These are phyloP conservation scores for Dryobates pubescens DNA, from an alignment of 2,797 vertebrate genomes.

Conservation along the genomic window DNA sequence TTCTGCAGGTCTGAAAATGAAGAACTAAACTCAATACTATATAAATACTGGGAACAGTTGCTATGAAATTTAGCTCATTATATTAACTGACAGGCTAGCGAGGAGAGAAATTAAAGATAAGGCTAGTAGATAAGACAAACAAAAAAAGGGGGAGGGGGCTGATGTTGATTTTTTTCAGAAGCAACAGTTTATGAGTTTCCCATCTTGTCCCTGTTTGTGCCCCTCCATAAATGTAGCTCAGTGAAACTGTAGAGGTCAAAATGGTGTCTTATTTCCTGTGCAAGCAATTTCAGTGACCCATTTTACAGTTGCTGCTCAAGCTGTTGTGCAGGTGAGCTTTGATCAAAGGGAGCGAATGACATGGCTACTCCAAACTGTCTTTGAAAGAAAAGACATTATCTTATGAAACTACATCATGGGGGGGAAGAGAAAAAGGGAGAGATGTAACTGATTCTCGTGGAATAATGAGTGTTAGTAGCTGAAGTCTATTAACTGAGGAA, in stretches of 20 bases:
- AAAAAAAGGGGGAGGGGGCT: too few species aligned
- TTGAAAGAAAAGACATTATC: slow-evolving; percentile 45
- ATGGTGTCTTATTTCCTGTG: slow-evolving; percentile 18
- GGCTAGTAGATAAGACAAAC: neutral
- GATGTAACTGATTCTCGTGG: neutral
- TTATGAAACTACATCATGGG: neutral
- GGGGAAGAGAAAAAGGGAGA: neutral
- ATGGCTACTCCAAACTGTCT: neutral
- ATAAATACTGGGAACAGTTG: neutral
- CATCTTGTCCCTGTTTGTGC: neutral
- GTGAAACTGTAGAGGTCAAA: neutral
- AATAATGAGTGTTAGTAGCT: neutral
- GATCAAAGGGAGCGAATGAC: slow-evolving; percentile 43
- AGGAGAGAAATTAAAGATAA: slow-evolving; percentile 9
- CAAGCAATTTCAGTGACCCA: slow-evolving; percentile 14
- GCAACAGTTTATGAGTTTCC: neutral
- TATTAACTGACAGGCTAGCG: slow-evolving; percentile 10
- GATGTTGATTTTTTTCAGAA: neutral
- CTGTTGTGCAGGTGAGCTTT: slow-evolving; percentile 37
- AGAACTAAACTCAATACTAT: neutral
- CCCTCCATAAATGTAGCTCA: neutral
- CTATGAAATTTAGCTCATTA: neutral
- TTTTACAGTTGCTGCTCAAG: slow-evolving; percentile 48
- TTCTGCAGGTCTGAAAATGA: neutral
- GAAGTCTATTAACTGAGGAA: neutral